Conservation (phyloP, 2,888 invertebrate genomes). For the Ramazzottius varieornatus region DNA sequence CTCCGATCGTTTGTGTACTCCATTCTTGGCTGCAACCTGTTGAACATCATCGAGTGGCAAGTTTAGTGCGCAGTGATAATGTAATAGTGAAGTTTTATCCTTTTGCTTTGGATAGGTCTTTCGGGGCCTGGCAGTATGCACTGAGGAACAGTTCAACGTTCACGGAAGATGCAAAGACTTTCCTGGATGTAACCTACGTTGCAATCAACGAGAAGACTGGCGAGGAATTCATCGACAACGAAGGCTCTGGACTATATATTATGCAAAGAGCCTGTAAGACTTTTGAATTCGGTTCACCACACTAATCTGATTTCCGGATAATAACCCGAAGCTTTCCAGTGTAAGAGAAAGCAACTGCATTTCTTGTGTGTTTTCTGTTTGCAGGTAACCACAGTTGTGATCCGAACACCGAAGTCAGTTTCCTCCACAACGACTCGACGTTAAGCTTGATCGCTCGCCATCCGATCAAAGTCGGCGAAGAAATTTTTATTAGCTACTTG, state of each 20-base stretch:
- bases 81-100: neutral
- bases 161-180: neutral
- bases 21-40: neutral
- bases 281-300: too few relatives aligned
- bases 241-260: slow-evolving; percentile 62
- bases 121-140: neutral
- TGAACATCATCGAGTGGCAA: neutral
- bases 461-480: slow-evolving; percentile 49
- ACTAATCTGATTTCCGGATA: too few relatives aligned
- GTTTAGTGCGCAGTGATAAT: neutral
- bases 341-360: too few relatives aligned
- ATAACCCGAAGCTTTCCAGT: too few relatives aligned
- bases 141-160: neutral
- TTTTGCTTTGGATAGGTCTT: neutral
- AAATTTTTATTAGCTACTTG: slow-evolving; percentile 67
- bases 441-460: slow-evolving; percentile 32
- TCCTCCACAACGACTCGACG: slow-evolving; percentile 48
- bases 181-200: neutral
- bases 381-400: slow-evolving; percentile 63
- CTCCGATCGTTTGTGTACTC: neutral
- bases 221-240: slow-evolving; percentile 59
- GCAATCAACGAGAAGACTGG: slow-evolving; percentile 4
- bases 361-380: too few relatives aligned
- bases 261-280: slow-evolving; percentile 42
- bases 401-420: slow-evolving; percentile 61